Evolutionary conservation across 1,140 invertebrate genomes (phyloP).

Genomic region (Tetragnatha versicolor): DNA sequence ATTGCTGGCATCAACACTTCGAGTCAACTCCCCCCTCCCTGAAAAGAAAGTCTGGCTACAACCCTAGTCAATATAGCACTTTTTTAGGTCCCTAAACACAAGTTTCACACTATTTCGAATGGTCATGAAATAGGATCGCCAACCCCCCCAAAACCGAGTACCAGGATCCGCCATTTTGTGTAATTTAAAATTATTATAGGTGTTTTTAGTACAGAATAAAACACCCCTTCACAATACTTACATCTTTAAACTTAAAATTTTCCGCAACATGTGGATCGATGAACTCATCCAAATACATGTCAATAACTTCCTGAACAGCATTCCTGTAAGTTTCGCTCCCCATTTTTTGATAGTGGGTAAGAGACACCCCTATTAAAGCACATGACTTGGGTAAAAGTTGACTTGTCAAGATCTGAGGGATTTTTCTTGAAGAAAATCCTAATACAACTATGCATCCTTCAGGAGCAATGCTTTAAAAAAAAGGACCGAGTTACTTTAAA

Average conservation of each 20-base stretch:
- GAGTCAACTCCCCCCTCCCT: no score
- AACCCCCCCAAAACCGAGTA: no score
- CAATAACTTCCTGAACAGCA: conserved; percentile 66
- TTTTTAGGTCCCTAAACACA: no score
- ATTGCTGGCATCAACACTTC: no score
- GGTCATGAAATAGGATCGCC: no score
- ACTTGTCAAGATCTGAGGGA: conserved; percentile 63
- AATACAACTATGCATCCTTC: conserved; percentile 70
- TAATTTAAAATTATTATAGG: no score
- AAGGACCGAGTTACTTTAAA: no score
- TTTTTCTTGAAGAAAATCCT: conserved; percentile 67
- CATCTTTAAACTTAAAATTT: conserved; percentile 65
- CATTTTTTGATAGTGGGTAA: conserved; percentile 67
- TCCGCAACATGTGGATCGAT: conserved; percentile 67
- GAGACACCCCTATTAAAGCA: conserved; percentile 68
- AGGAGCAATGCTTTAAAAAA: conserved; percentile 63
- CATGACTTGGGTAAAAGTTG: conserved; percentile 64
- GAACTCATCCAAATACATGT: conserved; percentile 66
- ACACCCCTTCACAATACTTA: conserved; percentile 29
- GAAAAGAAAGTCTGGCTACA: no score
- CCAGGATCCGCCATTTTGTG: no score
- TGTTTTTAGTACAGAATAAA: no score
- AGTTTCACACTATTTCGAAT: no score
- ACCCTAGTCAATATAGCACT: no score
- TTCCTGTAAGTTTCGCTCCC: conserved; percentile 67